These are phyloP conservation scores for Tinamus major DNA, from an alignment of 2,797 vertebrate species.

Conservation along the genomic window DNA sequence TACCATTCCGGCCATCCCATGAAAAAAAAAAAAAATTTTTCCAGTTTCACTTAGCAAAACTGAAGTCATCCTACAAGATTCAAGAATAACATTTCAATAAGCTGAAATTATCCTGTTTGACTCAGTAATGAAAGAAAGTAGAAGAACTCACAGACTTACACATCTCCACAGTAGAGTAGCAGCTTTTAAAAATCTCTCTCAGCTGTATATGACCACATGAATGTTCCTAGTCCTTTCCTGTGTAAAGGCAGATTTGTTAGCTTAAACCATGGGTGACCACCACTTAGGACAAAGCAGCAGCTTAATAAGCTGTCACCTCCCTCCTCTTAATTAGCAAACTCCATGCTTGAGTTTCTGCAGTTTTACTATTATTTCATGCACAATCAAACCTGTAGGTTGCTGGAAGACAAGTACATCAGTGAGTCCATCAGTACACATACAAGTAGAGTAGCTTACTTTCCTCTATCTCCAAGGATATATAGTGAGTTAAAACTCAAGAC, in stretches of 20 bases:
- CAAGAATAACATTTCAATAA: not conserved
- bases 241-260: not conserved
- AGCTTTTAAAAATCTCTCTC: not conserved
- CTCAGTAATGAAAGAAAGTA: not conserved
- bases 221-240: not conserved
- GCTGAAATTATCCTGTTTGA: not conserved
- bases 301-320: not conserved
- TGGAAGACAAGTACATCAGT: not conserved
- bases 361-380: not conserved
- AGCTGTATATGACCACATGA: not conserved
- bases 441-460: not conserved
- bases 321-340: not conserved
- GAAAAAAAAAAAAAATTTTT: not conserved
- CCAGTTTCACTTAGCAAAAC: not conserved
- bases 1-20: not conserved
- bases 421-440: no score
- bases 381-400: not conserved
- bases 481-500: not conserved
- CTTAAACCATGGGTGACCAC: not conserved
- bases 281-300: not conserved
- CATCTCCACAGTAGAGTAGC: not conserved
- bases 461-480: not conserved
- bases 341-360: accelerated
- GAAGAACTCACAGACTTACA: not conserved
- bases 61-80: not conserved